Percentiles rank a stretch among this genome's conserved stretches.
Conservation (phyloP, 2,797 vertebrate genomes). For the Lindbergichthys nudifrons region DNA sequence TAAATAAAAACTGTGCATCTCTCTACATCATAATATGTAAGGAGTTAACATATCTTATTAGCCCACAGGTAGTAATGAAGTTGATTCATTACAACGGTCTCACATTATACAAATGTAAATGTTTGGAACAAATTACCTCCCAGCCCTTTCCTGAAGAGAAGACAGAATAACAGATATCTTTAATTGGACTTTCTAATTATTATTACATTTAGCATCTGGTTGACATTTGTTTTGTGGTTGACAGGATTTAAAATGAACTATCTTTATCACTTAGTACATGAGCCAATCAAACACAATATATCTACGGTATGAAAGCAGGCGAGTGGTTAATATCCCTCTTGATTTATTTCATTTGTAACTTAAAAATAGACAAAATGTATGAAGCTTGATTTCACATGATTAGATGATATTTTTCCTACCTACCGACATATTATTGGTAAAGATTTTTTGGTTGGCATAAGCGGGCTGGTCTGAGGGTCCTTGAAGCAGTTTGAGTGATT, state of each 20-base stretch:
- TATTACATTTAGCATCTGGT: background rate
- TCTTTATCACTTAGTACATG: background rate
- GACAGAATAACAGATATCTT: background rate
- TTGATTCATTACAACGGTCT: background rate
- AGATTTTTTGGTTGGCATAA: background rate
- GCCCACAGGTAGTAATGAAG: background rate
- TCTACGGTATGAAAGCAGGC: background rate
- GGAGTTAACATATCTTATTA: background rate
- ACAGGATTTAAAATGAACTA: background rate
- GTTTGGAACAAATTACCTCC: background rate
- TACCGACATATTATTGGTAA: background rate
- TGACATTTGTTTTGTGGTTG: constrained; percentile 1
- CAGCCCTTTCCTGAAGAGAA: background rate
- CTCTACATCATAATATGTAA: background rate
- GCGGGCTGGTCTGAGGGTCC: constrained; percentile 9
- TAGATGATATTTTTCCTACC: constrained; percentile 11
- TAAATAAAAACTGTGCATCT: background rate
- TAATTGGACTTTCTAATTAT: background rate
- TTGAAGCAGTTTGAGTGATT: background rate
- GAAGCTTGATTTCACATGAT: constrained; percentile 24
- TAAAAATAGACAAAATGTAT: constrained; percentile 29
- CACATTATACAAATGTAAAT: background rate
- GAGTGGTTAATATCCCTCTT: constrained; percentile 1
- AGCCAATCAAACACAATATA: constrained; percentile 17
- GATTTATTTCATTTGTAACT: constrained; percentile 48